Evolutionary conservation across 2,888 invertebrate genomes (phyloP).

Genomic region (Azorinus chamasolen): DNA sequence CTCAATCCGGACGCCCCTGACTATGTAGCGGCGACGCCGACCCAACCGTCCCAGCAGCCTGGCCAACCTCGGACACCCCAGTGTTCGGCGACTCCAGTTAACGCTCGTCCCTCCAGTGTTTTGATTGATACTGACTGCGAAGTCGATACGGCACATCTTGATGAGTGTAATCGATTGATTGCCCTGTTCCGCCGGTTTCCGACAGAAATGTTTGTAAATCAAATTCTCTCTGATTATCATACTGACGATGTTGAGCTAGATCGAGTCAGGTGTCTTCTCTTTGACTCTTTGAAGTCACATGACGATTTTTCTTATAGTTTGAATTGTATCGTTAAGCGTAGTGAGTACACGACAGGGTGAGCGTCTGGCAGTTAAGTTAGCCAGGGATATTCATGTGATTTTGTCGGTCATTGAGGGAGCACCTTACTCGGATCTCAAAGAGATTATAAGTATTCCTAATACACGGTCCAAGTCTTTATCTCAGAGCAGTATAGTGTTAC

Average conservation of each 20-base stretch:
- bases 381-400: neutral
- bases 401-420: constrained; percentile 5
- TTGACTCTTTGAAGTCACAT: constrained; percentile 6
- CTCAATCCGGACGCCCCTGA: too few relatives aligned
- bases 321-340: neutral
- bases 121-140: too few relatives aligned
- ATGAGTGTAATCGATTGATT: neutral
- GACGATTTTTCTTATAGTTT: constrained; percentile 5
- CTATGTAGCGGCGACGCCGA: too few relatives aligned
- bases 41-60: too few relatives aligned
- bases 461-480: neutral
- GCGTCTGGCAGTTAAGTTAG: constrained; percentile 3
- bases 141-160: neutral
- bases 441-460: constrained; percentile 3
- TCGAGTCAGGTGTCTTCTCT: neutral
- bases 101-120: too few relatives aligned
- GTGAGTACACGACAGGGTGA: constrained; percentile 4
- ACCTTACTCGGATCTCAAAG: constrained; percentile 5
- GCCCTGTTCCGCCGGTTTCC: neutral
- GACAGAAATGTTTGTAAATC: constrained; percentile 9
- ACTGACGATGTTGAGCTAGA: constrained; percentile 10
- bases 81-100: too few relatives aligned
- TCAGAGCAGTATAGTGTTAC: neutral
- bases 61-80: too few relatives aligned
- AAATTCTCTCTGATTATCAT: neutral